Percentiles rank a stretch among this genome's conserved stretches.
phyloP scores from a whole-genome alignment of 2,113 vertebrate genomes.

The Taxidea taxus region DNA sequence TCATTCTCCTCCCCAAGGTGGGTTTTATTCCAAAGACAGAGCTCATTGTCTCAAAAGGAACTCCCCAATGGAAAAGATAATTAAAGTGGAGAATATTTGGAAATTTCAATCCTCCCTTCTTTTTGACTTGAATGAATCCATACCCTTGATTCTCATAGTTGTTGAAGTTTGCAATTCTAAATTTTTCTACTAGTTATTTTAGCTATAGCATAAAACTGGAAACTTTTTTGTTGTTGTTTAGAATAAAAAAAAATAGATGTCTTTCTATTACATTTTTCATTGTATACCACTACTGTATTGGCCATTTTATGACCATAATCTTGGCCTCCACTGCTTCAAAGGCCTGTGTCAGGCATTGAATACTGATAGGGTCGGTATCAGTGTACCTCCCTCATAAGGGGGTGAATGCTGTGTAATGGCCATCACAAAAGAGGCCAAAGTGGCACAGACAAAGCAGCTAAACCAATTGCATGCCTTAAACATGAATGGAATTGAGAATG shows the following conservation, averaged over 20 bases:
- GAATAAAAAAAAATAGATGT: neutral
- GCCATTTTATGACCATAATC: neutral
- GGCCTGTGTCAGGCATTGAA: neutral
- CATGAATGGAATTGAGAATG: neutral
- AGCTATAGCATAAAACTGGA: neutral
- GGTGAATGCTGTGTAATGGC: neutral
- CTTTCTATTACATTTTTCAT: neutral
- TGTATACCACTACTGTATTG: neutral
- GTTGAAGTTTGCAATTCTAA: neutral
- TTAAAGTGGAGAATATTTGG: constrained; percentile 4
- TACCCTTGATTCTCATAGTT: neutral
- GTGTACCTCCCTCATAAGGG: neutral
- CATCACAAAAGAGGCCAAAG: neutral
- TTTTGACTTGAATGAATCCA: neutral
- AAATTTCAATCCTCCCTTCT: neutral
- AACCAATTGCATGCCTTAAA: neutral
- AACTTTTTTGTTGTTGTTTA: neutral
- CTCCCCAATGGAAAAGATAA: neutral
- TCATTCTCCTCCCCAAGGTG: neutral
- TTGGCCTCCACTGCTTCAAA: neutral
- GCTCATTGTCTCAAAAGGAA: neutral
- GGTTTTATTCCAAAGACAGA: constrained; percentile 8
- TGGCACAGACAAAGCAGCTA: neutral
- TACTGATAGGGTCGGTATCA: neutral
- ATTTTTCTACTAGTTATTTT: neutral